Conservation (phyloP, 2,113 vertebrate species). For the Diadophis punctatus region DNA sequence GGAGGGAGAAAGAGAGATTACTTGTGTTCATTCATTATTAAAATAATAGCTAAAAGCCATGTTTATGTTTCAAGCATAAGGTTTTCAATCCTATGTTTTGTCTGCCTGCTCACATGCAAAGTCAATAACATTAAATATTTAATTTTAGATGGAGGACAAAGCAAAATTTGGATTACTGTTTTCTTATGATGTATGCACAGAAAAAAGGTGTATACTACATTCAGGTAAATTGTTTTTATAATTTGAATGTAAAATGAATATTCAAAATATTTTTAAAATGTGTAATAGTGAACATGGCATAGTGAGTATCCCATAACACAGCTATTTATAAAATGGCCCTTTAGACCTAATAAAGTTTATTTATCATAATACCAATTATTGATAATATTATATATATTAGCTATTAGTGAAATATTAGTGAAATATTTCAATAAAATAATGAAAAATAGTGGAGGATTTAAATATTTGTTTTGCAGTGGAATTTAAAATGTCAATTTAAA, state of each 20-base stretch:
- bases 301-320: neutral
- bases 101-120: conserved; percentile 9
- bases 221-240: conserved; percentile 76
- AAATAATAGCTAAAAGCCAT: neutral
- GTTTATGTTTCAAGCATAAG: neutral
- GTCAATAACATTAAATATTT: conserved; percentile 27
- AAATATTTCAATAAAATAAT: neutral
- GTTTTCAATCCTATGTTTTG: conserved; percentile 30
- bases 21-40: neutral
- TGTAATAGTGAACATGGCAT: neutral
- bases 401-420: neutral
- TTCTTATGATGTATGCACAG: conserved; percentile 99
- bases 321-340: neutral
- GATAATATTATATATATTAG: too few species aligned
- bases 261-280: conserved; percentile 16
- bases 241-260: conserved; percentile 28
- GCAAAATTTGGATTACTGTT: conserved; percentile 97
- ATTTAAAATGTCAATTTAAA: neutral
- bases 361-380: neutral
- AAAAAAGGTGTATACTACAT: conserved; percentile 95
- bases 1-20: neutral
- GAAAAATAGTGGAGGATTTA: neutral
- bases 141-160: conserved; percentile 93
- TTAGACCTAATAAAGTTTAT: neutral
- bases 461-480: neutral